A percentile compares a stretch with the other conserved stretches of the same genome.
Evolutionary conservation across 2,113 vertebrate species (phyloP).

Genomic region (Noctilio leporinus): DNA sequence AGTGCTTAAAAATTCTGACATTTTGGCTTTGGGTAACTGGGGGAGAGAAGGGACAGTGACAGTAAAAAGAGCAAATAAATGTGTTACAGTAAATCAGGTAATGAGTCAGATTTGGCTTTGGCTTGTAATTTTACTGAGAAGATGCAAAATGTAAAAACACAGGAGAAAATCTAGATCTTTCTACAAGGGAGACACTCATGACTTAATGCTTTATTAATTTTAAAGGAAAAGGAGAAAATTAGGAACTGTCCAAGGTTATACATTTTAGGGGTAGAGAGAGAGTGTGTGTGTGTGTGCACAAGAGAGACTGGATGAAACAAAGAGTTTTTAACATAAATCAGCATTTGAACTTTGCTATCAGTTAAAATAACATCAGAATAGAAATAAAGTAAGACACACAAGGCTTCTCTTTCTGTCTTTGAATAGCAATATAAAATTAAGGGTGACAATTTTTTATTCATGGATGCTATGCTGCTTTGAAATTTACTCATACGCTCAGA

Average conservation of each 20-base stretch:
- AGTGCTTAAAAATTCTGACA: background rate
- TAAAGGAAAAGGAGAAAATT: background rate
- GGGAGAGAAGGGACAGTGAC: background rate
- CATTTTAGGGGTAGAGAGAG: background rate
- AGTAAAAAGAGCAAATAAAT: background rate
- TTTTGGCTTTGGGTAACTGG: background rate
- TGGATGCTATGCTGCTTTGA: conserved; percentile 26
- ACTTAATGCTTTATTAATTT: background rate
- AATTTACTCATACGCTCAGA: conserved; percentile 33
- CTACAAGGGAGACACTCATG: background rate
- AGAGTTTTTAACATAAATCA: background rate
- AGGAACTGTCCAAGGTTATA: background rate
- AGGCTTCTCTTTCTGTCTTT: background rate
- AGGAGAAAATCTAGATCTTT: background rate
- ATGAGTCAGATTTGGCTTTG: background rate
- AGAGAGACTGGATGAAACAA: background rate
- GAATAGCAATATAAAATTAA: conserved; percentile 48
- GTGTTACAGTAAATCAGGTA: background rate
- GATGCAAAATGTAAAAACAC: background rate
- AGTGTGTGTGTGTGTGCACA: background rate
- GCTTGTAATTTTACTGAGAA: background rate
- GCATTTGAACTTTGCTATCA: background rate
- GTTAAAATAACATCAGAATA: conserved; percentile 17
- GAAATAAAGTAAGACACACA: conserved; percentile 3
- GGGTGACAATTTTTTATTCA: background rate